Conservation (phyloP, 1,140 invertebrate genomes). For the Leucophenga varia region DNA sequence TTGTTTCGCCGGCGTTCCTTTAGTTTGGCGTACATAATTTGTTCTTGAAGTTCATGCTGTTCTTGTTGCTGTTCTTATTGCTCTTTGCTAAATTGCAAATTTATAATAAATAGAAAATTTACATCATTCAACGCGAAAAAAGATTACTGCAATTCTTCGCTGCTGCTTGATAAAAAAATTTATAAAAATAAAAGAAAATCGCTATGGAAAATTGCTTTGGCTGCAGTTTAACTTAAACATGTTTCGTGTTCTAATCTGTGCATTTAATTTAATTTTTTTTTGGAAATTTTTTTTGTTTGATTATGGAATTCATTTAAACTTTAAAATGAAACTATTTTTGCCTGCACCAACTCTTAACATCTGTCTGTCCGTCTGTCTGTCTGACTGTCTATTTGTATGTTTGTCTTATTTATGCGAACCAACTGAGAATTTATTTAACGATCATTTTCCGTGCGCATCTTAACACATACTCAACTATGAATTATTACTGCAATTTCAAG, state of each 20-base stretch:
- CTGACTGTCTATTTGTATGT: no score
- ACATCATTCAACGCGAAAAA: not conserved
- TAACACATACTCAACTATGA: constrained; percentile 26
- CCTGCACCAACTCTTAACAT: no score
- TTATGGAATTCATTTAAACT: no score
- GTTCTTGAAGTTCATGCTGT: constrained; percentile 18
- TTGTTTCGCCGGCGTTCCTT: constrained; percentile 14
- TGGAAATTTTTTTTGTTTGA: not conserved
- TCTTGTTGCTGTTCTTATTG: constrained; percentile 17
- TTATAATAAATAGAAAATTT: constrained; percentile 43
- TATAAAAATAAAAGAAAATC: no score
- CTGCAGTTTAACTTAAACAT: constrained; percentile 36
- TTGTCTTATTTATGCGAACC: constrained; percentile 27
- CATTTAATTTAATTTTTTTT: constrained; percentile 9
- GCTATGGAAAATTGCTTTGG: constrained; percentile 4
- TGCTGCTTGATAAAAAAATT: no score
- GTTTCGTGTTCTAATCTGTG: constrained; percentile 26
- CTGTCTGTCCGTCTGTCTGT: no score
- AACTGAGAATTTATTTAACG: constrained; percentile 27
- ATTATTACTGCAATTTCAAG: constrained; percentile 14
- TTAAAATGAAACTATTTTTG: no score
- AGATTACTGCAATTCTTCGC: no score
- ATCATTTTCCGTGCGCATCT: constrained; percentile 13
- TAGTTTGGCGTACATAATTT: constrained; percentile 39
- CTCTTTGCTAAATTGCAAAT: constrained; percentile 24